Conservation (phyloP, 2,888 invertebrate species). For the Drosophila prolongata region DNA sequence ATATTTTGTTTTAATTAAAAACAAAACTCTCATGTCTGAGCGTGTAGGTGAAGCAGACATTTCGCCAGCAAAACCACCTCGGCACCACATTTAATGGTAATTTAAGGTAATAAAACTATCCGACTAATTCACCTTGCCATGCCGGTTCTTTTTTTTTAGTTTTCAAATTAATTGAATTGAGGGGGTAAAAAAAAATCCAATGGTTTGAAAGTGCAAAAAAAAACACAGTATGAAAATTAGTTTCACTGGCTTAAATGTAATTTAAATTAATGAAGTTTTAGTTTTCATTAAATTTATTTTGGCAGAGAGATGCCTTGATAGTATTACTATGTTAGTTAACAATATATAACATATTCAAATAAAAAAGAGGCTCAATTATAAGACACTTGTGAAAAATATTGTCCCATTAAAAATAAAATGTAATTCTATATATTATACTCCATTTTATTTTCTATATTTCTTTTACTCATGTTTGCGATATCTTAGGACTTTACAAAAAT, state of each 20-base stretch:
- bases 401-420: too few species aligned
- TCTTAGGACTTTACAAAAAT: too few species aligned
- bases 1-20: conserved; percentile 12
- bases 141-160: conserved; percentile 14
- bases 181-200: neutral
- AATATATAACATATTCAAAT: too few species aligned
- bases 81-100: conserved; percentile 34
- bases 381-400: too few species aligned
- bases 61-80: conserved; percentile 20
- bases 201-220: neutral
- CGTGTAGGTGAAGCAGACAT: conserved; percentile 3
- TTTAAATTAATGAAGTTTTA: neutral
- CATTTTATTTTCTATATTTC: too few species aligned
- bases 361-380: too few species aligned
- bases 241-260: neutral
- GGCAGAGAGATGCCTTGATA: too few species aligned
- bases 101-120: conserved; percentile 31
- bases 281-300: too few species aligned
- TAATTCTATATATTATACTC: too few species aligned
- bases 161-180: conserved; percentile 38
- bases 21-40: neutral
- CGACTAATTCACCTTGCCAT: conserved; percentile 1
- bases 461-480: too few species aligned
- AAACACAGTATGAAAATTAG: neutral
- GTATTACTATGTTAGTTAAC: too few species aligned